Base-by-base conservation (phyloP, 2,797 vertebrate genomes). In the Gallinago stenura region DNA sequence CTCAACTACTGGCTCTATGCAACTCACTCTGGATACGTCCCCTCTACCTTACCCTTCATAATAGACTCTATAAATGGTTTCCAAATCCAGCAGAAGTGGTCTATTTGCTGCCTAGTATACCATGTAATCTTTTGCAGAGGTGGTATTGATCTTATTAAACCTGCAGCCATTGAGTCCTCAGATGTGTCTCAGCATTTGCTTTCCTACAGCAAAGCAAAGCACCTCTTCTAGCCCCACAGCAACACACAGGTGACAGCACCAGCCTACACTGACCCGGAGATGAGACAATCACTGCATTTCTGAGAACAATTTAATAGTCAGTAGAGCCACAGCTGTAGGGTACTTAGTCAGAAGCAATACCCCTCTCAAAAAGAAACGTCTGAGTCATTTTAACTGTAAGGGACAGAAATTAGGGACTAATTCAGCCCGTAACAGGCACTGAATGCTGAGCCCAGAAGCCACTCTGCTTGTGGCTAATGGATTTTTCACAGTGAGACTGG, bases 71-170 rank as follows among this genome's bases (percentile, higher is more conserved):
- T 97, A 97, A 98, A 97, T 61, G 73, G 93, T 96, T 98, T 97
- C 97, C 95, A 97, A 98, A 98, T 96, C 95, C 97, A 96, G 94
- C 95, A 97, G 91, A 97, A 97, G 97, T 96, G 98, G 97, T 97
- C 98, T 98, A 97, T 98, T 98, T 98, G 97, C 97, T 98, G 98
- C 97, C 96, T 98, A 98, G 97, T 95, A 97, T 89, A 97, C 96
- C 97, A 97, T 98, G 97, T 98, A 98, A 98, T 98, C 97, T 98
- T 97, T 93, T 96, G 93, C 94, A 97, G 95, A 97, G 97, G 97
- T 97, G 91, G 93, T 98, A 98, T 98, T 98, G 98, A 98, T 98
- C 97, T 97, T 97, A 94, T 95, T 98, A 97, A 96, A 97, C 96
- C 95, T 95, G 94, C 91, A 94, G 94, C 95, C 97, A 96, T 86